phyloP scores from a whole-genome alignment of 2,888 invertebrate genomes.

The Habrosyne pyritoides region DNA sequence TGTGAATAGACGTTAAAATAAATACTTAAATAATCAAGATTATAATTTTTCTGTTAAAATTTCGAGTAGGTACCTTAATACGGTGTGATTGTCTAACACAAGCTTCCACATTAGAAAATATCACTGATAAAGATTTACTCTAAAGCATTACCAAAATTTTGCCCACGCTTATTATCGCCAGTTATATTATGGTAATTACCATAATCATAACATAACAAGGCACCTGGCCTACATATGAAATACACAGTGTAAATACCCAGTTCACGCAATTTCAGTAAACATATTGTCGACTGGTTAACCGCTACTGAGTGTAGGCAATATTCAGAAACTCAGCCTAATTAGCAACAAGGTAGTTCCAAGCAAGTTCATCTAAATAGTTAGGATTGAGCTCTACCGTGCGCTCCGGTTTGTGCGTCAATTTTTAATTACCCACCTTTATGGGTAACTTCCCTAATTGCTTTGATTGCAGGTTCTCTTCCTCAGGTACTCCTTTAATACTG shows the following conservation, averaged over 20 bases:
- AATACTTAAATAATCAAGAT: no score
- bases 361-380: slow-evolving; percentile 37
- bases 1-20: no score
- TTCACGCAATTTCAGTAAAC: slow-evolving; percentile 3
- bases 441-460: not conserved
- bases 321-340: slow-evolving; percentile 44
- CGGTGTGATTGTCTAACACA: no score
- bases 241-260: not conserved
- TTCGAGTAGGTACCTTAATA: no score
- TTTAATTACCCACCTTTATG: slow-evolving; percentile 44
- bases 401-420: slow-evolving; percentile 36
- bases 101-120: no score
- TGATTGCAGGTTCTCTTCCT: not conserved
- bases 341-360: slow-evolving; percentile 44
- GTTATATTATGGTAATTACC: no score
- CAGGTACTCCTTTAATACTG: not conserved
- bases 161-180: not conserved
- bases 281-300: slow-evolving; percentile 32
- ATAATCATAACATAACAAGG: not conserved
- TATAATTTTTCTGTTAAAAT: no score
- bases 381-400: slow-evolving; percentile 26
- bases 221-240: not conserved
- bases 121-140: no score
- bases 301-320: slow-evolving; percentile 25
- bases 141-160: no score